Percentiles rank a stretch among this genome's conserved stretches.
These are phyloP conservation scores for Physocephala rufipes DNA, from an alignment of 2,888 invertebrate genomes.

Conservation along the genomic window DNA sequence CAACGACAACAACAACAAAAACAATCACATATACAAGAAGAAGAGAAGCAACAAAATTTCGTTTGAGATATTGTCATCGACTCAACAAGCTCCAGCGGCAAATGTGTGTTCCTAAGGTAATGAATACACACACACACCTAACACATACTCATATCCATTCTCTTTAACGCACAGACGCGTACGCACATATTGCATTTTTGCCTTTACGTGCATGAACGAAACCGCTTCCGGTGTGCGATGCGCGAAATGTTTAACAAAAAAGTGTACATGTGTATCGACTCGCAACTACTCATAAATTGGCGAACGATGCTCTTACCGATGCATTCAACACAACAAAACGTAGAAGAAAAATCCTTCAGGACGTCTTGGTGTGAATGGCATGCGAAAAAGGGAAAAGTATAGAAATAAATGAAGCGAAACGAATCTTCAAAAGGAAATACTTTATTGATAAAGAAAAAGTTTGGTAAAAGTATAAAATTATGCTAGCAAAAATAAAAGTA, in stretches of 20 bases:
- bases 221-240: conserved; percentile 16
- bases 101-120: neutral
- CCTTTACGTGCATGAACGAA: conserved; percentile 22
- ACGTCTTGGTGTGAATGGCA: too few relatives aligned
- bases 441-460: neutral
- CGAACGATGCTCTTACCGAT: too few relatives aligned
- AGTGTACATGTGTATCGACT: neutral
- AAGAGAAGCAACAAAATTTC: neutral
- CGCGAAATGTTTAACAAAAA: neutral
- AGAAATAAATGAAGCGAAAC: too few relatives aligned
- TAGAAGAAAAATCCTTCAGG: too few relatives aligned
- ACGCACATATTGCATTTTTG: neutral
- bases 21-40: neutral
- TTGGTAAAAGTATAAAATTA: neutral
- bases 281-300: neutral
- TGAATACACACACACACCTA: neutral
- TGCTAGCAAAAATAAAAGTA: conserved; percentile 52
- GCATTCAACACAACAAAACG: conserved; percentile 2
- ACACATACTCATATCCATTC: neutral
- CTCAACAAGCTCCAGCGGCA: neutral
- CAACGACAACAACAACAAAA: neutral
- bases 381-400: neutral
- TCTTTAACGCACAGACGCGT: neutral
- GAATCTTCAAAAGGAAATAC: too few relatives aligned
- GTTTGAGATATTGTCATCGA: neutral